Conservation (phyloP, 1,140 invertebrate genomes). For the Pararge aegeria region DNA sequence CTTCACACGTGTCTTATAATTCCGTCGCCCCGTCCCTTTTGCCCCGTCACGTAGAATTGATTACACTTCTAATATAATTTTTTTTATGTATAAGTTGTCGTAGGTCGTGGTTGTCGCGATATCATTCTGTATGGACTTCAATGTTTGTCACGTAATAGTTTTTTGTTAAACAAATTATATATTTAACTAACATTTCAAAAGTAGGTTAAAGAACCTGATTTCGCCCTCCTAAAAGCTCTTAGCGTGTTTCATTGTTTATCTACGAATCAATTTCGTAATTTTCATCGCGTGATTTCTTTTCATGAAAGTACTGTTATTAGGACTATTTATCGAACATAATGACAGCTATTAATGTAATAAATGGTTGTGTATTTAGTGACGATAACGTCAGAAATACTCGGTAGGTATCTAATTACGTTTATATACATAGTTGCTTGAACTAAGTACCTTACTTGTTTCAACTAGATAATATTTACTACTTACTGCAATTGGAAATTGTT, state of each 20-base stretch:
- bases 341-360: slow-evolving; percentile 21
- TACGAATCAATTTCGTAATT: slow-evolving; percentile 21
- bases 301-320: slow-evolving; percentile 26
- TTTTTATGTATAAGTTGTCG: no score
- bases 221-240: slow-evolving; percentile 1
- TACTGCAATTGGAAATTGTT: slow-evolving; percentile 1
- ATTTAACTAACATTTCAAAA: background rate
- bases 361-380: slow-evolving; percentile 20
- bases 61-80: no score
- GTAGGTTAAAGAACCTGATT: background rate
- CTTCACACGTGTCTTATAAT: no score
- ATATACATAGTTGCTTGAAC: no score
- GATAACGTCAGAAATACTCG: slow-evolving; percentile 19
- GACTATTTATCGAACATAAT: slow-evolving; percentile 30
- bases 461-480: background rate
- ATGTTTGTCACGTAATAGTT: no score
- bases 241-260: slow-evolving; percentile 17
- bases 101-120: no score
- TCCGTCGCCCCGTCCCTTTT: no score
- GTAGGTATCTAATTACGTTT: slow-evolving; percentile 3
- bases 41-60: no score
- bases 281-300: slow-evolving; percentile 29
- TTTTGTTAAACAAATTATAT: no score
- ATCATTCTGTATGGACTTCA: no score
- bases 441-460: no score